These are phyloP conservation scores for Tethya wilhelma DNA, from an alignment of 37 sponge, comb jelly and placozoan genomes.

Conservation along the genomic window DNA sequence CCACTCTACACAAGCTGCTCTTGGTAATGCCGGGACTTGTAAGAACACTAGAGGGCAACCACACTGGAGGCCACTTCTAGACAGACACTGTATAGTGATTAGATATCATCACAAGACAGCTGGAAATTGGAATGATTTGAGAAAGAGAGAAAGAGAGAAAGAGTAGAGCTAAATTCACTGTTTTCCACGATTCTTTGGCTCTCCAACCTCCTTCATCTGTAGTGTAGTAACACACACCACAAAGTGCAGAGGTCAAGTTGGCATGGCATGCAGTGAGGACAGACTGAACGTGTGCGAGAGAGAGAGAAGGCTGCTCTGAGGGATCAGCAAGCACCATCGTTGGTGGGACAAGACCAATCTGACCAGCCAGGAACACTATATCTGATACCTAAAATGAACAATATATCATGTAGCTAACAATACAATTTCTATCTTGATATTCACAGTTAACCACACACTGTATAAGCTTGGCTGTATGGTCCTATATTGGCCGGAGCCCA, in stretches of 20 bases:
- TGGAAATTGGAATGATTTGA: neutral
- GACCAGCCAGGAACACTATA: constrained; percentile 77
- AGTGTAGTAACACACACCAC: constrained; percentile 64
- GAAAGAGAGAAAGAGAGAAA: neutral
- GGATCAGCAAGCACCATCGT: constrained; percentile 20
- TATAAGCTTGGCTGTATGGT: constrained; percentile 85
- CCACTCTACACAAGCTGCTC: constrained; percentile 79
- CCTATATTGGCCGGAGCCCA: constrained; percentile 96
- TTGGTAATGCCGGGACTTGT: constrained; percentile 40
- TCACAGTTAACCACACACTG: constrained; percentile 22
- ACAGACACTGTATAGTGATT: neutral
- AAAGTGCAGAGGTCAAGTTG: constrained; percentile 30
- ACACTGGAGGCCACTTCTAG: neutral
- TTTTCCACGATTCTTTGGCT: constrained; percentile 28
- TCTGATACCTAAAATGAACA: constrained; percentile 42
- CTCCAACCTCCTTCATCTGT: constrained; percentile 36
- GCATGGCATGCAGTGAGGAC: constrained; percentile 47
- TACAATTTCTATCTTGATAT: neutral
- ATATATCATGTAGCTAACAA: too few species aligned
- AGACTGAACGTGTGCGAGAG: constrained; percentile 40
- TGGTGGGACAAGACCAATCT: constrained; percentile 67
- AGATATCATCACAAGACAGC: neutral
- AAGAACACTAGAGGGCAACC: constrained; percentile 57
- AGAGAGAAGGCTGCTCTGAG: constrained; percentile 29
- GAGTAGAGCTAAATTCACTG: neutral